These are phyloP conservation scores for Epiblema foenella DNA, from an alignment of 2,888 invertebrate species.

Conservation along the genomic window DNA sequence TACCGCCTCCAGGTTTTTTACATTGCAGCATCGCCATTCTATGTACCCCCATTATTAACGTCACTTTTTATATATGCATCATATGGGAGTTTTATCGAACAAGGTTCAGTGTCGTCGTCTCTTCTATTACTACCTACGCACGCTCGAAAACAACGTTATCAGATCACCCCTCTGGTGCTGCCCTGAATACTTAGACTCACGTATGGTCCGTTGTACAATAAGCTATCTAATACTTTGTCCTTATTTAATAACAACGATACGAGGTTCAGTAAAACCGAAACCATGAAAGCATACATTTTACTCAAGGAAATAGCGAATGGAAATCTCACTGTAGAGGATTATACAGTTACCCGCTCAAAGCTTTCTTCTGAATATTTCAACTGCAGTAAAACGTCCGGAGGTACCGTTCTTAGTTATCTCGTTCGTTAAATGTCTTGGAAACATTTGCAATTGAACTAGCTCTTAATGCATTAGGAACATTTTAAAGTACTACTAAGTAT, in stretches of 20 bases:
- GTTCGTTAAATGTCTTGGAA: slow-evolving; percentile 45
- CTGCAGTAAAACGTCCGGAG: slow-evolving; percentile 43
- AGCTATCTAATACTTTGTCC: not conserved
- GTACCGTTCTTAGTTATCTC: slow-evolving; percentile 43
- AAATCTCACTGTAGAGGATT: slow-evolving; percentile 32
- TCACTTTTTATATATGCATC: too few species aligned
- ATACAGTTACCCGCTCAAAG: slow-evolving; percentile 44
- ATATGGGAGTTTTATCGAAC: too few species aligned
- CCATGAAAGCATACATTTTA: slow-evolving; percentile 34
- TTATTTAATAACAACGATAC: not conserved
- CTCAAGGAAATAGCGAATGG: slow-evolving; percentile 36
- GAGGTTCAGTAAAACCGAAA: slow-evolving; percentile 13
- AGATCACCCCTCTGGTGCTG: not conserved
- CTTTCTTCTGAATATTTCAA: slow-evolving; percentile 45
- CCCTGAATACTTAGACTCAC: not conserved
- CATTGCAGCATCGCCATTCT: too few species aligned
- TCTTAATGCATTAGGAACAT: slow-evolving; percentile 36
- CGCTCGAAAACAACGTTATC: too few species aligned
- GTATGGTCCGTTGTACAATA: not conserved
- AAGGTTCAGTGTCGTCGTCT: too few species aligned
- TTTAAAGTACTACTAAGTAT: slow-evolving; percentile 30
- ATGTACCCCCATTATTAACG: too few species aligned
- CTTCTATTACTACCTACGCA: too few species aligned
- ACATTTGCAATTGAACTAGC: slow-evolving; percentile 43
- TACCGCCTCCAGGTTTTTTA: too few species aligned